Evolutionary conservation across 1,140 invertebrate genomes (phyloP).

Genomic region (Pachyrhynchus sulphureomaculatus): DNA sequence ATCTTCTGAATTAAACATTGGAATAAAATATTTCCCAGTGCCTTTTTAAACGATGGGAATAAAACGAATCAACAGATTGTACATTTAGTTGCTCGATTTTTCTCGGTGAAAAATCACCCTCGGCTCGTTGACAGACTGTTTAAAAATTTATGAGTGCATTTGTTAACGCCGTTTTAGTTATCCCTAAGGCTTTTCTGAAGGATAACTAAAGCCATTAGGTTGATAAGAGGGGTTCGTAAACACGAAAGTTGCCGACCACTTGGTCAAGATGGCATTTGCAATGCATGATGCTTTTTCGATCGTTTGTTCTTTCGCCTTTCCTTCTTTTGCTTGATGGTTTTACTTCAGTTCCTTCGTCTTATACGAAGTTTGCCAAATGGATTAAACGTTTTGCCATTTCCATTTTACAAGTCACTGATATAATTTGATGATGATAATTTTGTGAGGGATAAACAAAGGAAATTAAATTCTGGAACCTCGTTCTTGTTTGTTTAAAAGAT

Average conservation of each 20-base stretch:
- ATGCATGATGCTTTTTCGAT: slow-evolving; percentile 26
- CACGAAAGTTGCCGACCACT: slow-evolving; percentile 17
- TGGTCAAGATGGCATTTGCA: slow-evolving; percentile 32
- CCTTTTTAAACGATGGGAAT: neutral
- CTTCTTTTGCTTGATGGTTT: neutral
- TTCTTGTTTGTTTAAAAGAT: too few relatives aligned
- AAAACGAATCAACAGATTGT: slow-evolving; percentile 34
- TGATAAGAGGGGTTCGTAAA: slow-evolving; percentile 32
- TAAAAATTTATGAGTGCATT: slow-evolving; percentile 38
- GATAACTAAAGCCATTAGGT: slow-evolving; percentile 28
- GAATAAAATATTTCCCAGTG: slow-evolving; percentile 11
- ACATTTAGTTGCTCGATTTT: slow-evolving; percentile 15
- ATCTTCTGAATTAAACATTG: slow-evolving; percentile 8
- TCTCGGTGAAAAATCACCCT: slow-evolving; percentile 27
- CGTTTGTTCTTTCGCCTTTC: slow-evolving; percentile 7
- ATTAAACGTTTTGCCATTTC: slow-evolving; percentile 9
- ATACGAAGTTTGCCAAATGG: slow-evolving; percentile 15
- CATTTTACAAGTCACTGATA: too few relatives aligned
- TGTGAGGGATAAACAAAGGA: too few relatives aligned
- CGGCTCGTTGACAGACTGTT: slow-evolving; percentile 30
- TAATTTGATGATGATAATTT: neutral
- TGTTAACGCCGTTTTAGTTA: slow-evolving; percentile 33
- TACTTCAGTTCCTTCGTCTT: neutral
- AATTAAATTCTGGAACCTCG: too few relatives aligned
- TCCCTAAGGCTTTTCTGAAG: slow-evolving; percentile 13